Base-by-base conservation (phyloP, 2,113 vertebrate genomes). In the Sturnus vulgaris region DNA sequence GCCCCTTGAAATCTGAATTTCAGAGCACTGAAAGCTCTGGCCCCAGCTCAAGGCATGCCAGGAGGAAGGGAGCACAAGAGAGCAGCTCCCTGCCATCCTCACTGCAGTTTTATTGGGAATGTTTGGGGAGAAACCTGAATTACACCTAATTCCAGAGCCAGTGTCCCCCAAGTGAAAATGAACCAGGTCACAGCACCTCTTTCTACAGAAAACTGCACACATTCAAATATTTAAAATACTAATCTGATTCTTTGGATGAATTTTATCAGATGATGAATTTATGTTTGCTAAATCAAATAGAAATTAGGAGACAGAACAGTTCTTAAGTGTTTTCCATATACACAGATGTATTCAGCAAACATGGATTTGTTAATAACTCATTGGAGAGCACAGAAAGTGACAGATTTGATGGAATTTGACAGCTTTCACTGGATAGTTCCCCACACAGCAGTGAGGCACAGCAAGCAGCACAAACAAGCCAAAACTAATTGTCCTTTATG, bases 401-500 rank as follows among this genome's bases (percentile, higher is more conserved):
- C 77, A 82, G 87, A 52, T 92, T 56, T 89, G 44, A 52, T n/a
- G 28, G 33, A 24, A 72, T 79, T 14, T 76, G 84, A 79, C 69
- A 89, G 86, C 69, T 92, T 50, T 85, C 76, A 72, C 61, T 61
- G 73, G 86, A 19, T 5, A 35, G 35, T n/a, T 83, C 83, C 85
- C 61, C 83, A 78, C 80, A 88, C 53, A 77, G 42, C 19, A 83
- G 22, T 1, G 60, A 86, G 59, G 66, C 85, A 37, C 63, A 46
- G 39, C 0, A 16, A 71, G 11, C 22, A 53, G 92, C 60, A 75
- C 40, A 56, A 73, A 73, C 86, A 47, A 84, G 68, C 44, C 82
- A 37, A 39, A 31, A 39, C 33, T 53, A 28, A 33, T 1, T 44
- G 33, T 49, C 60, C 77, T 81, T 55, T 44, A 5, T 14, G 49